These are phyloP conservation scores for Dasysyrphus albostriatus DNA, from an alignment of 2,888 invertebrate genomes.

Conservation along the genomic window DNA sequence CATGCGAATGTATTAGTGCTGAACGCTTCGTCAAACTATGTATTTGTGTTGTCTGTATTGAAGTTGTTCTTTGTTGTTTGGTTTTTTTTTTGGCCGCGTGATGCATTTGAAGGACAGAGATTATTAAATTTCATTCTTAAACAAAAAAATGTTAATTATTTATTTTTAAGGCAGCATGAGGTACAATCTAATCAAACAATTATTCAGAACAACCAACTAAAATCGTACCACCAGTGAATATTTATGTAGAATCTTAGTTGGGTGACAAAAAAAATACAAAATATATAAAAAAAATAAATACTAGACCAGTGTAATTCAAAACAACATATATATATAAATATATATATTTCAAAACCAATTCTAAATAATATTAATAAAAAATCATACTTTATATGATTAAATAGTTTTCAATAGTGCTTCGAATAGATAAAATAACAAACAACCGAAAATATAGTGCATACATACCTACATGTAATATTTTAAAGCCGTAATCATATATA, in stretches of 20 bases:
- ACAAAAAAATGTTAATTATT: neutral
- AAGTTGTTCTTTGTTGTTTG: neutral
- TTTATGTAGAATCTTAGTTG: constrained; percentile 28
- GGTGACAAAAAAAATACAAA: neutral
- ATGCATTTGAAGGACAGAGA: constrained; percentile 22
- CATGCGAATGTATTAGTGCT: constrained; percentile 36
- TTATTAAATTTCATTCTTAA: constrained; percentile 10
- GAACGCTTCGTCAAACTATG: constrained; percentile 33
- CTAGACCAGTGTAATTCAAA: constrained; percentile 56
- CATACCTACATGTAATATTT: constrained; percentile 34
- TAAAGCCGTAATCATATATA: constrained; percentile 60
- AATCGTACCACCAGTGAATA: constrained; percentile 38
- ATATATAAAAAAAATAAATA: constrained; percentile 6
- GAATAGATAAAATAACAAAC: constrained; percentile 41
- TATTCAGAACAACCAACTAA: constrained; percentile 31
- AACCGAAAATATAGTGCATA: constrained; percentile 57
- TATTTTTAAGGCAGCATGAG: constrained; percentile 33
- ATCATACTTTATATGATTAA: constrained; percentile 34
- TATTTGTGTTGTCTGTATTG: constrained; percentile 24
- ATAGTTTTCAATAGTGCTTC: constrained; percentile 56
- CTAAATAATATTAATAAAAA: constrained; percentile 61
- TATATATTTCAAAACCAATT: constrained; percentile 41
- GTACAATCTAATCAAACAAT: constrained; percentile 29
- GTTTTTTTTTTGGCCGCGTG: constrained; percentile 20
- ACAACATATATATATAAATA: neutral